Conservation (phyloP, 2,113 vertebrate species). For the Rallus limicola region DNA sequence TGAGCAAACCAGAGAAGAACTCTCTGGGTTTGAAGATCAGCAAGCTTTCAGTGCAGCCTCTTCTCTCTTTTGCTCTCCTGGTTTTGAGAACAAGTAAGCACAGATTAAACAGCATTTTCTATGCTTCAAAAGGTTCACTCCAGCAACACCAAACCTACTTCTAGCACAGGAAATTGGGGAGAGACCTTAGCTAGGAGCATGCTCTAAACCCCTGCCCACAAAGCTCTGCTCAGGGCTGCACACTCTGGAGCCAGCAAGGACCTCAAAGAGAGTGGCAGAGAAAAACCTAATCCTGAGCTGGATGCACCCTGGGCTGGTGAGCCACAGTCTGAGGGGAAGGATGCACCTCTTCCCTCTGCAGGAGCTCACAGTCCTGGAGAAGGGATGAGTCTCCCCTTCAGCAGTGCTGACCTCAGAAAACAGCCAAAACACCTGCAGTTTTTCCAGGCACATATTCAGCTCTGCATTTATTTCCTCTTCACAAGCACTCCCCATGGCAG, state of each 20-base stretch:
- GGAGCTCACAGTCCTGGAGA: not conserved
- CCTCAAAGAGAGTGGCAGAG: not conserved
- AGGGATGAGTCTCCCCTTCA: not conserved
- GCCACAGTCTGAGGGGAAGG: not conserved
- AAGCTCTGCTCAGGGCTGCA: not conserved
- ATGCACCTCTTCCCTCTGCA: not conserved
- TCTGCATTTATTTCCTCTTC: not conserved
- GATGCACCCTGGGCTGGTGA: not conserved
- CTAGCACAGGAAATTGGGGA: not conserved
- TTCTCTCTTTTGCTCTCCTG: not conserved
- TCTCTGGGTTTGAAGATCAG: not conserved
- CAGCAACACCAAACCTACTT: not conserved
- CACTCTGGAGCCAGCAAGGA: not conserved
- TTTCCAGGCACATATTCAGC: not conserved
- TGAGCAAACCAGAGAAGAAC: not conserved
- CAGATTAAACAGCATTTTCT: not conserved
- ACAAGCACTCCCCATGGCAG: not conserved
- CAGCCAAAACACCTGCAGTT: not conserved
- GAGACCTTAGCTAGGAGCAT: not conserved
- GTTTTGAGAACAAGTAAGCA: not conserved
- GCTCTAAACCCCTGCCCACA: not conserved
- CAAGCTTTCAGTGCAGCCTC: not conserved
- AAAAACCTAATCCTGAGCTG: not conserved
- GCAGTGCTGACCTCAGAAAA: not conserved
- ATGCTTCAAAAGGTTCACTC: not conserved